phyloP scores from a whole-genome alignment of 1,140 invertebrate genomes.

The Coenobita brevimanus region DNA sequence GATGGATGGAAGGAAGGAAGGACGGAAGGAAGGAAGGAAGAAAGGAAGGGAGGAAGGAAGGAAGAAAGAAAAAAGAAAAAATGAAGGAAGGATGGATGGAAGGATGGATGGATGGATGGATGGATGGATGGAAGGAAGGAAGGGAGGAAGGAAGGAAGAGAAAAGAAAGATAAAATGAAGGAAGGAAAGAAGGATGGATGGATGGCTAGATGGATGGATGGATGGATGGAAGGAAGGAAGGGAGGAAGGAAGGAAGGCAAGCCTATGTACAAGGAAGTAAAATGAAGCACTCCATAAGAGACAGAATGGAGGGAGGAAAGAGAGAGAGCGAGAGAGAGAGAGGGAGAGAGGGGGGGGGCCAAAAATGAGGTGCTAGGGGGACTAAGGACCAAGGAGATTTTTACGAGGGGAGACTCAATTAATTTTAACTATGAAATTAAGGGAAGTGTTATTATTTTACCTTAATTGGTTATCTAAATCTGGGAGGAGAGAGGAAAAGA shows the following conservation, averaged over 20 bases:
- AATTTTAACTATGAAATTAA: too few relatives aligned
- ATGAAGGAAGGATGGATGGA: neutral
- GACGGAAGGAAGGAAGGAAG: neutral
- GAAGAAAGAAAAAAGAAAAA: neutral
- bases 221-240: neutral
- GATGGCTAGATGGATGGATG: neutral
- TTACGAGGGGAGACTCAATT: too few relatives aligned
- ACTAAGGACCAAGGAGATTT: too few relatives aligned
- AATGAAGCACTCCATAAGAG: neutral
- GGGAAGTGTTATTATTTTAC: too few relatives aligned
- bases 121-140: neutral
- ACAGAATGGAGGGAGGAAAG: neutral
- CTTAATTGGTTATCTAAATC: too few relatives aligned
- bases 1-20: too few relatives aligned
- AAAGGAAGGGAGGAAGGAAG: neutral
- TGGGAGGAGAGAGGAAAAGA: neutral
- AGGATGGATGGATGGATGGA: neutral
- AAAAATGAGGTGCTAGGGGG: too few relatives aligned
- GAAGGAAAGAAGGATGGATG: neutral
- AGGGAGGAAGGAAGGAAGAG: neutral
- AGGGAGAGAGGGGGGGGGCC: neutral
- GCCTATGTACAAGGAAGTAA: neutral
- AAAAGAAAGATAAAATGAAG: too few relatives aligned
- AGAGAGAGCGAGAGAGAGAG: neutral
- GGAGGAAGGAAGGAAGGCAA: too few relatives aligned